phyloP scores from a whole-genome alignment of 2,888 invertebrate species.

The Napeogenes inachia region DNA sequence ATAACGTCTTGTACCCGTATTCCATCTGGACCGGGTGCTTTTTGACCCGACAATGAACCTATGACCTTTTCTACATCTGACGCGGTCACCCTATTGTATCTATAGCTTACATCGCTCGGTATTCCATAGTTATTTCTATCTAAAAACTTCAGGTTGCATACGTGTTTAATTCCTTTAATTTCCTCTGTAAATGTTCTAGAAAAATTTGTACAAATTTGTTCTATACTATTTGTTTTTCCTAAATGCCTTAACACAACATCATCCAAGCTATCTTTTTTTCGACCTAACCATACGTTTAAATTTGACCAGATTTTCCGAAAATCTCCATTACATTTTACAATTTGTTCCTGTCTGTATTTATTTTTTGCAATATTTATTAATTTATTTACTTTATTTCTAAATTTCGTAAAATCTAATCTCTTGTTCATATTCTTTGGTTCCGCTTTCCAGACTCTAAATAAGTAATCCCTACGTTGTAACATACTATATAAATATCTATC shows the following conservation, averaged over 20 bases:
- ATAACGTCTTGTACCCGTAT: slow-evolving; percentile 21
- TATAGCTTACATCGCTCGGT: background rate
- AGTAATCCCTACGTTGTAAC: slow-evolving; percentile 14
- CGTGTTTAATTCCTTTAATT: slow-evolving; percentile 21
- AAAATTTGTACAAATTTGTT: slow-evolving; percentile 19
- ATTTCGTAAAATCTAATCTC: slow-evolving; percentile 19
- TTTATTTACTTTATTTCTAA: slow-evolving; percentile 24
- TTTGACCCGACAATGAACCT: slow-evolving; percentile 1
- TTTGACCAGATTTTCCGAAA: slow-evolving; percentile 18
- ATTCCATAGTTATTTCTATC: slow-evolving; percentile 1
- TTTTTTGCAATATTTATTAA: slow-evolving; percentile 18
- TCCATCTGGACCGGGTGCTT: slow-evolving; percentile 13
- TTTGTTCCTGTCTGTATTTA: slow-evolving; percentile 16
- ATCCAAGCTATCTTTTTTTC: slow-evolving; percentile 13
- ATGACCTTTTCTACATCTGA: slow-evolving; percentile 3
- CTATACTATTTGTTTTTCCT: slow-evolving; percentile 8
- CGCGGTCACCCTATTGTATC: background rate
- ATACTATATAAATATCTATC: slow-evolving; percentile 8
- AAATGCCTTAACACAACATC: slow-evolving; percentile 14
- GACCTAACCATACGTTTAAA: slow-evolving; percentile 23
- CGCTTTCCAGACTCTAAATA: slow-evolving; percentile 23
- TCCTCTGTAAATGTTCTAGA: slow-evolving; percentile 22
- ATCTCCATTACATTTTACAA: slow-evolving; percentile 17
- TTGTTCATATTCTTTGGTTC: slow-evolving; percentile 17
- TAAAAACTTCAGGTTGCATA: background rate